phyloP scores from a whole-genome alignment of 2,113 vertebrate genomes.

The Peromyscus maniculatus region DNA sequence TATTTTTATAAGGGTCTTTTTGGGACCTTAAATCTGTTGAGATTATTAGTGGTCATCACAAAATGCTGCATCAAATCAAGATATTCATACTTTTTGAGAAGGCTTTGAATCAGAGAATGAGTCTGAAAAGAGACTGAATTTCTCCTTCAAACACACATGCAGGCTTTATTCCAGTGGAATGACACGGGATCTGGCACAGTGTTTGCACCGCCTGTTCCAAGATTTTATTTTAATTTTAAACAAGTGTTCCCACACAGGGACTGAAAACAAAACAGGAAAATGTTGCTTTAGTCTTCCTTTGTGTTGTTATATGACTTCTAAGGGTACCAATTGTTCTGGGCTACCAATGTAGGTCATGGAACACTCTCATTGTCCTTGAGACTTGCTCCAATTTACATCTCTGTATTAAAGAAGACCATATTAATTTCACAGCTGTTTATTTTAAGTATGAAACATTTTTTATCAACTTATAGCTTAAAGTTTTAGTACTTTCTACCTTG shows the following conservation, averaged over 20 bases:
- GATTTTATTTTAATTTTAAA: slow-evolving; percentile 69
- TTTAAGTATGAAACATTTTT: background rate
- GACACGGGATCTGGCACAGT: slow-evolving; percentile 72
- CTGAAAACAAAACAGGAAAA: slow-evolving; percentile 77
- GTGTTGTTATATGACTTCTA: slow-evolving; percentile 62
- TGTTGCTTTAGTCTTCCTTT: slow-evolving; percentile 69
- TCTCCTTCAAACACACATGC: slow-evolving; percentile 51
- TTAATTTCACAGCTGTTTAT: slow-evolving; percentile 30
- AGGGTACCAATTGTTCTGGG: slow-evolving; percentile 69
- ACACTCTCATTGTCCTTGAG: background rate
- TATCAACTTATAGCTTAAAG: background rate
- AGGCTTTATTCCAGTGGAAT: slow-evolving; percentile 71
- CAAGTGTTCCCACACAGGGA: slow-evolving; percentile 69
- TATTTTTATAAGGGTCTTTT: background rate
- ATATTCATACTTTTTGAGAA: slow-evolving; percentile 17
- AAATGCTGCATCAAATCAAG: background rate
- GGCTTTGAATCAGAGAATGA: slow-evolving; percentile 17
- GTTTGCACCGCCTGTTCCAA: slow-evolving; percentile 69
- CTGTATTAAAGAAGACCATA: background rate
- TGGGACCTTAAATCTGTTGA: background rate
- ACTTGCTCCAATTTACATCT: background rate
- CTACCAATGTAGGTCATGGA: slow-evolving; percentile 59
- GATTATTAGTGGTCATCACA: background rate
- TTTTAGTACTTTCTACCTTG: background rate
- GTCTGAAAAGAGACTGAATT: slow-evolving; percentile 42